These are phyloP conservation scores for Drosophila biarmipes DNA, from an alignment of 1,140 invertebrate species.

Conservation along the genomic window DNA sequence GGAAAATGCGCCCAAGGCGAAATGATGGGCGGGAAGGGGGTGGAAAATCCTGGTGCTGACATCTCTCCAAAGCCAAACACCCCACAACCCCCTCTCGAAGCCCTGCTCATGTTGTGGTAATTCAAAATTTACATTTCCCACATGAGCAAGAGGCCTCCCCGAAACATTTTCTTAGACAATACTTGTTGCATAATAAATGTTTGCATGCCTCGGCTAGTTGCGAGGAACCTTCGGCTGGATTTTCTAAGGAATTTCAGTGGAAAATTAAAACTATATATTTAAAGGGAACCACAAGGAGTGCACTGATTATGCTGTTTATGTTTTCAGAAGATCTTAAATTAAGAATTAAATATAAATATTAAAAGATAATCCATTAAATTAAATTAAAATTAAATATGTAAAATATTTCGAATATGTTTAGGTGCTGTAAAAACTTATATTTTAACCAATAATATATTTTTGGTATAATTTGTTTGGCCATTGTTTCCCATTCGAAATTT, in stretches of 20 bases:
- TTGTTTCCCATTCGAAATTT: too few relatives aligned
- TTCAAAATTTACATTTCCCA: slow-evolving; percentile 63
- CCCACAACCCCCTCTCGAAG: background rate
- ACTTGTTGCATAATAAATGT: slow-evolving; percentile 74
- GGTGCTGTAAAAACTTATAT: too few relatives aligned
- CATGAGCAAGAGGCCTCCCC: slow-evolving; percentile 16
- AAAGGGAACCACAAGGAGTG: too few relatives aligned
- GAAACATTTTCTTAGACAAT: slow-evolving; percentile 48
- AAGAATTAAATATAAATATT: too few relatives aligned
- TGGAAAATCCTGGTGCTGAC: slow-evolving; percentile 50
- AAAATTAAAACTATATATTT: background rate
- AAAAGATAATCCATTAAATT: too few relatives aligned
- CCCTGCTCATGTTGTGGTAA: slow-evolving; percentile 42
- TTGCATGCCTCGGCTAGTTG: slow-evolving; percentile 2
- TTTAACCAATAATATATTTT: too few relatives aligned
- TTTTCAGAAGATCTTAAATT: too few relatives aligned
- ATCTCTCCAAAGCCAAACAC: slow-evolving; percentile 7
- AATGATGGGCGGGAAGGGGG: slow-evolving; percentile 11
- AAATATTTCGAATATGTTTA: too few relatives aligned
- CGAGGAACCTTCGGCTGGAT: too few relatives aligned
- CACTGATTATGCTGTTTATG: too few relatives aligned
- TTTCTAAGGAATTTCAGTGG: background rate
- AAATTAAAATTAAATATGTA: too few relatives aligned
- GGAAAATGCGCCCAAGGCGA: slow-evolving; percentile 69
- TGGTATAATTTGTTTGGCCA: too few relatives aligned